These are phyloP conservation scores for Crossaster papposus DNA, from an alignment of 53 echinoderm and acorn worm species.

Conservation along the genomic window DNA sequence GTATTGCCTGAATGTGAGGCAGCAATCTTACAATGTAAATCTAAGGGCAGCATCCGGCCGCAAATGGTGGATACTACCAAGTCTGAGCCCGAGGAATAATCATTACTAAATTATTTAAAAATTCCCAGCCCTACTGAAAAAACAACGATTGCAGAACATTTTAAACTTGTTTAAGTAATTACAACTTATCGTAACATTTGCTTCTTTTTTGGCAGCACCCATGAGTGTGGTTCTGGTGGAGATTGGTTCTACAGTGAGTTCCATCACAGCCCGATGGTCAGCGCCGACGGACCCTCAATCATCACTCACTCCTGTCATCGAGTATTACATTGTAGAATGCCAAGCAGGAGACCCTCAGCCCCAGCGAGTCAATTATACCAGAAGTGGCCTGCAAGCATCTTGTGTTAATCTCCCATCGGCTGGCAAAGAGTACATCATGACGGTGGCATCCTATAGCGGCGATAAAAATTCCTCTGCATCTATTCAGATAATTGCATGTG, in stretches of 20 bases:
- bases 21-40: too few species aligned
- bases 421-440: constrained; percentile 58
- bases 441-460: constrained; percentile 60
- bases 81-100: too few species aligned
- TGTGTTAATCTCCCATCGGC: constrained; percentile 56
- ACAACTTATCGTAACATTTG: background rate
- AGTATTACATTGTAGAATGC: constrained; percentile 63
- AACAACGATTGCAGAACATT: background rate
- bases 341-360: constrained; percentile 57
- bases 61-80: too few species aligned
- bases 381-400: constrained; percentile 27
- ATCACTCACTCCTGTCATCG: constrained; percentile 35
- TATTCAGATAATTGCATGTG: constrained; percentile 58
- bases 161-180: too few species aligned
- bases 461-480: constrained; percentile 26
- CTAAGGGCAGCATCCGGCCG: too few species aligned
- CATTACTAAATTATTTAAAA: too few species aligned
- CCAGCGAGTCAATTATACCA: constrained; percentile 6
- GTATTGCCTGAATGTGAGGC: too few species aligned
- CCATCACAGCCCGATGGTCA: constrained; percentile 63
- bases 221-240: constrained; percentile 21
- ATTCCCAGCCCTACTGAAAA: background rate
- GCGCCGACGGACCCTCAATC: constrained; percentile 20
- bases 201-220: constrained; percentile 35
- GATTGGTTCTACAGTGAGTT: constrained; percentile 44